Conservation (phyloP, 2,888 invertebrate genomes). For the Cheilosia soror region DNA sequence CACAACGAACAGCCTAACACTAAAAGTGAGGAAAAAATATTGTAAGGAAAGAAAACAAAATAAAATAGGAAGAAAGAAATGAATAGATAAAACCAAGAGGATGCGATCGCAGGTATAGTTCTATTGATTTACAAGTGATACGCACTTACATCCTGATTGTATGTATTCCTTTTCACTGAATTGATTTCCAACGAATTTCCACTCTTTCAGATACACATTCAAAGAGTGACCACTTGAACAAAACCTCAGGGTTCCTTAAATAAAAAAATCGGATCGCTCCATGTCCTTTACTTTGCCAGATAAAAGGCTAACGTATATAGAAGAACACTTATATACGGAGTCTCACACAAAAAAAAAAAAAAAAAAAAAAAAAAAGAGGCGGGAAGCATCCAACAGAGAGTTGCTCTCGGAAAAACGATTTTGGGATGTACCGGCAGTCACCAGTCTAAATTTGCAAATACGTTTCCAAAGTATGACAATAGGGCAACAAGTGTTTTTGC, state of each 20-base stretch:
- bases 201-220: constrained; percentile 63
- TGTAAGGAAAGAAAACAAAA: constrained; percentile 25
- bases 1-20: constrained; percentile 8
- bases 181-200: constrained; percentile 71
- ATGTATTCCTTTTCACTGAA: constrained; percentile 62
- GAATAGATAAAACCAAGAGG: constrained; percentile 60
- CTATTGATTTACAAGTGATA: constrained; percentile 74
- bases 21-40: constrained; percentile 52
- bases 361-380: constrained; percentile 48
- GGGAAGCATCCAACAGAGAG: constrained; percentile 38
- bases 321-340: constrained; percentile 43
- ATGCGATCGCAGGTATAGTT: constrained; percentile 74
- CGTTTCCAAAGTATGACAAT: constrained; percentile 12
- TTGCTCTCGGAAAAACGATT: constrained; percentile 51
- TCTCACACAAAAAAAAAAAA: not conserved
- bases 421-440: constrained; percentile 36
- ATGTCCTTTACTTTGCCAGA: constrained; percentile 55
- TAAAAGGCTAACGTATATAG: constrained; percentile 61
- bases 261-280: constrained; percentile 50
- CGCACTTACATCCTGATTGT: constrained; percentile 76
- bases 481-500: constrained; percentile 12
- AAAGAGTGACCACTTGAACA: constrained; percentile 72
- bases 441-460: constrained; percentile 27
- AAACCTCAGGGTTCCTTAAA: constrained; percentile 68
- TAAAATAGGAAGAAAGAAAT: constrained; percentile 24